Evolutionary conservation across 2,888 invertebrate genomes (phyloP), one percentile per base, ranked within the genome.

Genomic region (Heliothis peltigera): DNA sequence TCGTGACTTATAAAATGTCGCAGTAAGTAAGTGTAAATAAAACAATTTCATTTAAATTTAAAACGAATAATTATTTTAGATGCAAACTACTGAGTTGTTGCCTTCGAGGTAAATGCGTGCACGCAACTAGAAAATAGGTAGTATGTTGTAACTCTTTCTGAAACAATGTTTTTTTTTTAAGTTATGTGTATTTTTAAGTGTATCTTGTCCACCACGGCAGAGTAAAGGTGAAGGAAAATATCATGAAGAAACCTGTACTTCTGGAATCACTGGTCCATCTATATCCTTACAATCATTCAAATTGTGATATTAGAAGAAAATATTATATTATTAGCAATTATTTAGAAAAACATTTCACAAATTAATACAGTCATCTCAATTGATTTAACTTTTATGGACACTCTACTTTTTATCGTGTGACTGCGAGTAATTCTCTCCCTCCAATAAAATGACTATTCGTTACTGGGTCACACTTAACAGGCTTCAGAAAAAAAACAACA

Each of bases 31-130:
- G 10, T 79, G 81, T 79, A 84, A 87, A 87, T 86, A 85, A 77
- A 70, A 81, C 76, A 85, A 84, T 75, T 86, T 84, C 42, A 56
- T 75, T 75, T 75, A 70, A 70, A 84, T 78, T 75, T 75, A 70
- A 70, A 70, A 84, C 77, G 73, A 69, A 67, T 65, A 59, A 72
- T 73, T 60, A 80, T 68, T 76, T 63, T 74, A 70, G 77, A 70
- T 78, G 57, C 57, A 67, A 69, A 77, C 75, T 80, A 79, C 77
- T 77, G 70, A 81, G 69, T 70, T 65, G 79, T 71, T 80, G 84
- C 84, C 78, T 77, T 63, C 66, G 73, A 85, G 84, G 71, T 62
- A 77, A 72, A 80, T 70, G 60, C 62, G 62, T 53, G 75, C 85
- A 84, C 82, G 85, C 86, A 83, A 84, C 78, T 62, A 72, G 61